phyloP scores from a whole-genome alignment of 1,140 invertebrate species.

The Bicyclus anynana region DNA sequence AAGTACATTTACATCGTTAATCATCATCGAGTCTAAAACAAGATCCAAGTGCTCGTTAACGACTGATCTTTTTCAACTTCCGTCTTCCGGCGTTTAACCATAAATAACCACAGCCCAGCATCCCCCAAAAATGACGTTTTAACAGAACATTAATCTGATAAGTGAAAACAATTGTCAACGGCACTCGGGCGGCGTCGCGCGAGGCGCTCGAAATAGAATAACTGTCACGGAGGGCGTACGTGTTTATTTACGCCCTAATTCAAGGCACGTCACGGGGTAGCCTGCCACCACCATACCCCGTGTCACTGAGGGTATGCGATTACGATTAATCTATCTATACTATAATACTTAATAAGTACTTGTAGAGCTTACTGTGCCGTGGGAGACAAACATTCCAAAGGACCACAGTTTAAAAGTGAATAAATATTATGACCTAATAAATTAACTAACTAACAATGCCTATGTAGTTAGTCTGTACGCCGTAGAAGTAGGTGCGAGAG shows the following conservation, averaged over 20 bases:
- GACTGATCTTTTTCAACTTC: neutral
- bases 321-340: no score
- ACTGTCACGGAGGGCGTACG: slow-evolving; percentile 12
- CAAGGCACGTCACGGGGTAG: slow-evolving; percentile 10
- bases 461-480: no score
- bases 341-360: no score
- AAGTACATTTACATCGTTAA: no score
- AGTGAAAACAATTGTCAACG: slow-evolving; percentile 11
- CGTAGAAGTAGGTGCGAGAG: no score
- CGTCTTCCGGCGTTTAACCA: neutral
- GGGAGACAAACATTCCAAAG: no score
- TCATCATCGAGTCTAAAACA: no score
- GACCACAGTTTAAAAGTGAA: no score
- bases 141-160: neutral
- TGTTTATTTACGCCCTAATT: slow-evolving; percentile 17
- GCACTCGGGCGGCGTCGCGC: neutral
- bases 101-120: neutral
- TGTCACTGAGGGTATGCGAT: neutral
- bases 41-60: no score
- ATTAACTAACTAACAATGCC: no score
- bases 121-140: neutral
- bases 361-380: no score
- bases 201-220: slow-evolving; percentile 13
- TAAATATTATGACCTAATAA: no score
- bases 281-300: neutral